phyloP scores from a whole-genome alignment of 1,140 invertebrate species.

The Drosophila eugracilis region DNA sequence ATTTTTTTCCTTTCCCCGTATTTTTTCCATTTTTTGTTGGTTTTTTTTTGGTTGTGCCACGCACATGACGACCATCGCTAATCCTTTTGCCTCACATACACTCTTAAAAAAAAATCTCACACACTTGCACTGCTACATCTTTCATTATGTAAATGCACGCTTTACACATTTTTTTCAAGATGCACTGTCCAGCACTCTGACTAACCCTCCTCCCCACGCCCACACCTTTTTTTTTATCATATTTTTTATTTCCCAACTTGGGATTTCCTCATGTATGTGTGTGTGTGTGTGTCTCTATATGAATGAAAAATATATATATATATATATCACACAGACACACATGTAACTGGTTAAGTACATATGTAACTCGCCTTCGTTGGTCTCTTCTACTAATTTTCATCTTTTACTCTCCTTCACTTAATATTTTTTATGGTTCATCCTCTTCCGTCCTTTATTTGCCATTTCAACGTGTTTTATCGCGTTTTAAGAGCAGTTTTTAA shows the following conservation, averaged over 20 bases:
- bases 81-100: constrained; percentile 65
- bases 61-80: constrained; percentile 76
- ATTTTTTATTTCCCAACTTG: constrained; percentile 45
- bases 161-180: constrained; percentile 64
- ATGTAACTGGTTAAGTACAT: constrained; percentile 25
- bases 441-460: constrained; percentile 54
- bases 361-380: constrained; percentile 21
- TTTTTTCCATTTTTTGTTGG: constrained; percentile 4
- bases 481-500: constrained; percentile 83
- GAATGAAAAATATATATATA: constrained; percentile 50
- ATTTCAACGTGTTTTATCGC: constrained; percentile 79
- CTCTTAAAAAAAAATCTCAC: constrained; percentile 15
- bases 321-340: constrained; percentile 8
- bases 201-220: constrained; percentile 21
- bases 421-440: constrained; percentile 1
- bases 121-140: constrained; percentile 70
- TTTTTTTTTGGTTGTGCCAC: constrained; percentile 39
- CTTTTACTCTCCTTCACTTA: constrained; percentile 12
- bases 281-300: constrained; percentile 34
- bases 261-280: constrained; percentile 59
- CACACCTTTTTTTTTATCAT: constrained; percentile 8
- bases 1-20: constrained; percentile 54
- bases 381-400: constrained; percentile 16
- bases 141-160: constrained; percentile 84
- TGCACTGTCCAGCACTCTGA: constrained; percentile 33